phyloP scores from a whole-genome alignment of 2,113 vertebrate genomes.

The Acinonyx jubatus region DNA sequence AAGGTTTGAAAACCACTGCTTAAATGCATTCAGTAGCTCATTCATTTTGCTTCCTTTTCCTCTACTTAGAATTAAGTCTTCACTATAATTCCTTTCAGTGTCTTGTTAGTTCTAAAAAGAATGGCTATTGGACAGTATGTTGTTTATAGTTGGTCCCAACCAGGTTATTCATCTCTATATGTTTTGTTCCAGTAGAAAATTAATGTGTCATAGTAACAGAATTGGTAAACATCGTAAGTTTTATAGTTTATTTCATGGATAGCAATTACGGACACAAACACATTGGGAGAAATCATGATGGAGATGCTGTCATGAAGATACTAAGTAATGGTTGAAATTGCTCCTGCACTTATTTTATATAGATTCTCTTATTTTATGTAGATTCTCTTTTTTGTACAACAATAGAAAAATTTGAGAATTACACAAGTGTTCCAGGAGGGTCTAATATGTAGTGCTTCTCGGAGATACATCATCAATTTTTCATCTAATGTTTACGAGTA shows the following conservation, averaged over 20 bases:
- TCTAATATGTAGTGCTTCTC: not conserved
- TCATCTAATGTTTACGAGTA: not conserved
- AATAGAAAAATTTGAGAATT: not conserved
- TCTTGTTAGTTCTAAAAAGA: not conserved
- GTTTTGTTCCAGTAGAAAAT: slow-evolving; percentile 2
- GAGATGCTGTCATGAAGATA: not conserved
- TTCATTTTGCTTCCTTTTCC: not conserved
- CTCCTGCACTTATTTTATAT: not conserved
- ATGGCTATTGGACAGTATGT: not conserved
- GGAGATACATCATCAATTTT: not conserved
- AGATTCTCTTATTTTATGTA: not conserved
- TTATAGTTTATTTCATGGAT: not conserved
- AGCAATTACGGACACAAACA: not conserved
- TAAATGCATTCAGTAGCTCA: not conserved
- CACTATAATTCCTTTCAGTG: not conserved
- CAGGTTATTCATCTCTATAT: not conserved
- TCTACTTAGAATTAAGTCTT: not conserved
- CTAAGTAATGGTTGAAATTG: not conserved
- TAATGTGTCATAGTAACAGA: not conserved
- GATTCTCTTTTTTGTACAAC: not conserved
- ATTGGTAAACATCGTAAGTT: not conserved
- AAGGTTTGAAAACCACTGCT: not conserved
- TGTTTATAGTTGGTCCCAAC: not conserved
- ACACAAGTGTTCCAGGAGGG: not conserved
- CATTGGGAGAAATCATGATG: not conserved